A percentile compares a stretch with the other conserved stretches of the same genome.
Conservation (phyloP, 1,140 invertebrate genomes). For the Tetragnatha versicolor region DNA sequence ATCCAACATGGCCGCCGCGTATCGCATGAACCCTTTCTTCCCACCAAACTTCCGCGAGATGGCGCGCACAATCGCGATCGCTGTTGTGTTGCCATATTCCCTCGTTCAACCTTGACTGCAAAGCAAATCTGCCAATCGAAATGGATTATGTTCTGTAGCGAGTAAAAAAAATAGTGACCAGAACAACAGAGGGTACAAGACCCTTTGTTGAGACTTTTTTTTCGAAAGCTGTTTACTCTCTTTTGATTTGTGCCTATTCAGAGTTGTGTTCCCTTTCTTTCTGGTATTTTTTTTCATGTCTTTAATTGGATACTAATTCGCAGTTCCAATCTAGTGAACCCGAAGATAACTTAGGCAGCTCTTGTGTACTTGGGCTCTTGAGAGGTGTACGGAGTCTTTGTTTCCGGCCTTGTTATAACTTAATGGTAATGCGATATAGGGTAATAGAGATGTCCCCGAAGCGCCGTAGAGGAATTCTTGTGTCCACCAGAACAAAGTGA, state of each 20-base stretch:
- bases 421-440: constrained; percentile 17
- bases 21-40: constrained; percentile 7
- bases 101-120: too few species aligned
- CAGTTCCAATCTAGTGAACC: constrained; percentile 17
- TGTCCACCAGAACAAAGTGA: constrained; percentile 19
- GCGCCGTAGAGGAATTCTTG: constrained; percentile 2
- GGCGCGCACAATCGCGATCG: background rate
- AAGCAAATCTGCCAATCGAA: too few species aligned
- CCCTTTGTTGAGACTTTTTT: too few species aligned
- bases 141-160: too few species aligned
- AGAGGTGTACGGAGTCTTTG: background rate
- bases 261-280: too few species aligned
- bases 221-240: too few species aligned
- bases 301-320: constrained; percentile 27
- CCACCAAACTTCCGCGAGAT: constrained; percentile 20
- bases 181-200: too few species aligned
- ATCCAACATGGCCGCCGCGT: constrained; percentile 21
- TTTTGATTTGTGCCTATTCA: too few species aligned
- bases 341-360: background rate
- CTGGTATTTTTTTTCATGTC: background rate
- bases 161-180: too few species aligned
- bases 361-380: background rate
- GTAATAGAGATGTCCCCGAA: constrained; percentile 22
- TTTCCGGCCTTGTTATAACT: constrained; percentile 31
- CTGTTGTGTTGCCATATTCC: too few species aligned